Percentiles rank a stretch among this genome's conserved stretches.
These are phyloP conservation scores for Spizella passerina DNA, from an alignment of 2,797 vertebrate species.

Conservation along the genomic window DNA sequence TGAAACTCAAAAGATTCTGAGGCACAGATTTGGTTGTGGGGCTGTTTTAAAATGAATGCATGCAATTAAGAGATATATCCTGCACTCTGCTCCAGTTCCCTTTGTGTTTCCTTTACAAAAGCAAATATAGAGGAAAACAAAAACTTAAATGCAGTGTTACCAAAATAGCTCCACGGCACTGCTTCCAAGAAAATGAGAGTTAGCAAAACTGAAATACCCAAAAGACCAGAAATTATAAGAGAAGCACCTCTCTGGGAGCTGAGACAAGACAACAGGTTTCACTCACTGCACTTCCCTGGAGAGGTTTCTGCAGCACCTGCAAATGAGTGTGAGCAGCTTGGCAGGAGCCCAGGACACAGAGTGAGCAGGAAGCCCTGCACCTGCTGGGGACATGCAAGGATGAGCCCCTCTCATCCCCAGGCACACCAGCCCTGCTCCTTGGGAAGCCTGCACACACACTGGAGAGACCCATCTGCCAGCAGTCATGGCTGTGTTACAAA, in stretches of 20 bases:
- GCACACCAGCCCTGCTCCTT: background rate
- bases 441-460: background rate
- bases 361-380: accelerated
- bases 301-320: background rate
- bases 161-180: background rate
- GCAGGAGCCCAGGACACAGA: background rate
- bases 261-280: background rate
- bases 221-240: background rate
- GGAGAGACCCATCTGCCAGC: background rate
- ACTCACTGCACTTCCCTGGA: background rate
- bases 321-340: background rate
- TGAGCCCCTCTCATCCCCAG: background rate
- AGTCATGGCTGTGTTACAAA: background rate
- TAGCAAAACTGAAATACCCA: background rate
- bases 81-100: background rate
- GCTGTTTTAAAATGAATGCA: background rate
- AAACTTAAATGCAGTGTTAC: background rate
- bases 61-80: background rate
- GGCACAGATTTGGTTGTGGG: background rate
- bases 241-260: background rate
- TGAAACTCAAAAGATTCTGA: background rate
- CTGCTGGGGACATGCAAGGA: background rate
- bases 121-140: background rate
- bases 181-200: background rate
- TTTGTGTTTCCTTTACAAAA: background rate